Base-by-base conservation (phyloP, 2,113 vertebrate genomes). In the Callocephalon fimbriatum region DNA sequence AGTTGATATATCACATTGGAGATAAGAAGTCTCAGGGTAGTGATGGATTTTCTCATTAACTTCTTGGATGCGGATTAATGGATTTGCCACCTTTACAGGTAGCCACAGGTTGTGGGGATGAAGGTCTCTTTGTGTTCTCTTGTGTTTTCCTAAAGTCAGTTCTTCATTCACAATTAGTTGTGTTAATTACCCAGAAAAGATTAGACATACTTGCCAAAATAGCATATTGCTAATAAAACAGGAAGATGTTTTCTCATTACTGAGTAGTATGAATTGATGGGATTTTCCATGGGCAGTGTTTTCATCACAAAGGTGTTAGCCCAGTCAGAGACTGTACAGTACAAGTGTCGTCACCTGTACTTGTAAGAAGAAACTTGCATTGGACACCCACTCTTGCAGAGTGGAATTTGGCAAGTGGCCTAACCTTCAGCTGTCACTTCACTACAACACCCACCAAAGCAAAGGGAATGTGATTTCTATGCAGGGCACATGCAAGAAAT, bases 171-270 rank as follows among this genome's bases (percentile, higher is more conserved):
- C 18, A 54, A 63, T 77, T 73, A 93, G 40, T 42, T 62, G n/a
- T 53, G 71, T 70, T 97, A 86, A 96, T 93, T 66, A 79, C 50
- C 62, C 54, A 25, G n/a, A 74, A 73, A 89, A 65, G 75, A 91
- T 45, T 18, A 62, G 87, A 14, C 22, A 9, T 77, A 16, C 45
- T 71, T 59, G 89, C 71, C 58, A 84, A 90, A 82, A 74, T 31
- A 31, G 62, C 54, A 14, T 9, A 40, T 48, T 59, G 85, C 71
- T 63, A 84, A 58, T 72, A 51, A 62, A 91, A 45, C 16, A 50
- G 62, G 65, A 80, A 73, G 78, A 78, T 82, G 15, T 73, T 76
- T 87, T 53, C 62, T 96, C 53, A 5, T 76, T 29, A 15, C 16
- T 14, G 51, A 27, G 40, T 15, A 29, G 35, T 42, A 44, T 7